phyloP scores from a whole-genome alignment of 2,888 invertebrate species.

The Amorpha juglandis region DNA sequence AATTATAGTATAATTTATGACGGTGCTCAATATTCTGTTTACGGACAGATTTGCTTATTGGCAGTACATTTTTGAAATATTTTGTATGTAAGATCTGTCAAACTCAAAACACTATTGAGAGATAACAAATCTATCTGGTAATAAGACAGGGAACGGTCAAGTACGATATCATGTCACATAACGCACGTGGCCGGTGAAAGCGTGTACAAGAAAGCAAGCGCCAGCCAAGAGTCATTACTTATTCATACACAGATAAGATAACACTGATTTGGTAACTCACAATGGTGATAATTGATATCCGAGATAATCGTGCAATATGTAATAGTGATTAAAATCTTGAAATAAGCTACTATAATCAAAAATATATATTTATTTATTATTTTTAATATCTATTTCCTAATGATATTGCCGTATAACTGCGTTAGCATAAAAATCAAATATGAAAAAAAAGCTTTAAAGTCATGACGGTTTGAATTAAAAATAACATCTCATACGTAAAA shows the following conservation, averaged over 20 bases:
- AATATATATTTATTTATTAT: not conserved
- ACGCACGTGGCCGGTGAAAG: conserved; percentile 26
- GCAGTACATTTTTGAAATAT: too few relatives aligned
- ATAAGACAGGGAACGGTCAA: too few relatives aligned
- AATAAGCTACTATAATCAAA: not conserved
- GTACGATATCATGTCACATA: conserved; percentile 26
- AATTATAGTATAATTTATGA: not conserved
- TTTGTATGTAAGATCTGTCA: too few relatives aligned
- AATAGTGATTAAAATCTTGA: not conserved
- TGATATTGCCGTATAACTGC: not conserved
- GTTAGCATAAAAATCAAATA: not conserved
- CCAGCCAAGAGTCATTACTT: conserved; percentile 14
- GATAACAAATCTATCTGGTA: too few relatives aligned
- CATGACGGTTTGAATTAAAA: not conserved
- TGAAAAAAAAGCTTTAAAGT: conserved; percentile 3
- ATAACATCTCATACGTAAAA: not conserved
- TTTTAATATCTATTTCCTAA: not conserved
- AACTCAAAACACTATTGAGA: too few relatives aligned
- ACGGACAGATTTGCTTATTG: too few relatives aligned
- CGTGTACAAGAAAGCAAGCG: conserved; percentile 27
- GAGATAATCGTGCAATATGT: conserved; percentile 29
- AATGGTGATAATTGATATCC: conserved; percentile 6
- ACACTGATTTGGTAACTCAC: conserved; percentile 24
- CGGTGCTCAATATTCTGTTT: too few relatives aligned
- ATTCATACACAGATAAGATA: conserved; percentile 26